Base-by-base conservation (phyloP, 2,888 invertebrate species). In the Nephrotoma flavescens region DNA sequence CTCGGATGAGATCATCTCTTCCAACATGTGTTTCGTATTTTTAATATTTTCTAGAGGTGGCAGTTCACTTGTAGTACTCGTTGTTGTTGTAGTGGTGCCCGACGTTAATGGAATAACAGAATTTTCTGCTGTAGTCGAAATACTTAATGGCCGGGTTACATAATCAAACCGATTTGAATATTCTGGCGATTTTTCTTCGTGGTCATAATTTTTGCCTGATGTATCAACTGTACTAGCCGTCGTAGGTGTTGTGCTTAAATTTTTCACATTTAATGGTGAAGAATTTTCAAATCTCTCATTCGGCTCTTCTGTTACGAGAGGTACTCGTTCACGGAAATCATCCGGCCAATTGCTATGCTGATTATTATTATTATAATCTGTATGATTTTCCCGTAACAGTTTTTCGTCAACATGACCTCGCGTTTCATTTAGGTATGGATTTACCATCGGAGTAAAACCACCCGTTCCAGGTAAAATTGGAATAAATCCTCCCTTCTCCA, bases 401-500 rank as follows among this genome's bases (percentile, higher is more conserved):
- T 90, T 86, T 31, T 71, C 71, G 31, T 31, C 71, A 0, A 9
- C 9, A 31, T 71, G 31, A 89, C 90, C 89, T 89, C 89, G 86
- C 89, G 90, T 90, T n/a, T 87, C 89, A 89, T 89, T 85, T 90
- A 90, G 87, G 91, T 89, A 87, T 89, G 92, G 93, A 90, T 93
- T 93, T 89, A 90, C 90, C 31, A 95, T 94, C 0, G 96, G 96
- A 89, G 93, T 93, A 89, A 96, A 96, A 6, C 96, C 96, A 52
- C 95, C 95, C 87, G 94, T 88, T 57, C 94, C 94, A 0, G 96
- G 96, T 19, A 96, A 90, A 89, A 96, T 93, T 15, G 97, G 97
- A 12, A 94, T 92, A 90, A 97, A 97, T 1, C 96, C 96, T 15
- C 96, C 96, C 31, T 94, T 94, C 91, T 96, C 95, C 86, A 96